phyloP scores from a whole-genome alignment of 2,888 invertebrate species.

The Colostygia pectinataria region DNA sequence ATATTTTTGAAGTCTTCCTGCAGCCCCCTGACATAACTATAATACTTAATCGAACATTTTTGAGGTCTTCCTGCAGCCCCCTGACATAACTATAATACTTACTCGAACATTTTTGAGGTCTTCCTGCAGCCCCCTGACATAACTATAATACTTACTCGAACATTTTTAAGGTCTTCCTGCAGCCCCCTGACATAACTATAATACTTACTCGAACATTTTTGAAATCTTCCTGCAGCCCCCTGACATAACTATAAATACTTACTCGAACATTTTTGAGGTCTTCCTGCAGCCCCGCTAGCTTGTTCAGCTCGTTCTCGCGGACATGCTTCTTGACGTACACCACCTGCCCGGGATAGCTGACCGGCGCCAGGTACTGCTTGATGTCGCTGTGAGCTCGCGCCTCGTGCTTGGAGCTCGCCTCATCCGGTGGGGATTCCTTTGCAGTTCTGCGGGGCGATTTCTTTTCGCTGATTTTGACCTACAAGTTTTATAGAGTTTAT shows the following conservation, averaged over 20 bases:
- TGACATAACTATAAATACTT: not conserved
- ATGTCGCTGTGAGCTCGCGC: conserved; percentile 45
- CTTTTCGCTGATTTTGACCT: conserved; percentile 27
- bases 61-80: too few relatives aligned
- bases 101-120: too few relatives aligned
- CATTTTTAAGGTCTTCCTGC: too few relatives aligned
- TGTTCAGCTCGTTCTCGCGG: conserved; percentile 69
- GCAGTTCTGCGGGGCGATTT: conserved; percentile 39
- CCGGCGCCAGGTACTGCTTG: conserved; percentile 60
- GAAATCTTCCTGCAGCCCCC: too few relatives aligned
- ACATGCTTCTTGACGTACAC: conserved; percentile 71
- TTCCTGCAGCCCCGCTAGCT: conserved; percentile 65
- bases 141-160: too few relatives aligned
- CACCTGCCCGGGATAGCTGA: conserved; percentile 70
- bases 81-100: too few relatives aligned
- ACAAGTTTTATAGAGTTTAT: too few relatives aligned
- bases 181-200: too few relatives aligned
- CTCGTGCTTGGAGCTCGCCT: conserved; percentile 15
- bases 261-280: conserved; percentile 71
- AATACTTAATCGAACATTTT: too few relatives aligned
- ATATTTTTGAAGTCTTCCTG: conserved; percentile 67
- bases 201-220: conserved; percentile 55
- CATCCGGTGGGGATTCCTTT: conserved; percentile 35
- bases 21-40: too few relatives aligned
- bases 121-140: too few relatives aligned